phyloP scores from a whole-genome alignment of 2,113 vertebrate species.

The Trogon surrucura region DNA sequence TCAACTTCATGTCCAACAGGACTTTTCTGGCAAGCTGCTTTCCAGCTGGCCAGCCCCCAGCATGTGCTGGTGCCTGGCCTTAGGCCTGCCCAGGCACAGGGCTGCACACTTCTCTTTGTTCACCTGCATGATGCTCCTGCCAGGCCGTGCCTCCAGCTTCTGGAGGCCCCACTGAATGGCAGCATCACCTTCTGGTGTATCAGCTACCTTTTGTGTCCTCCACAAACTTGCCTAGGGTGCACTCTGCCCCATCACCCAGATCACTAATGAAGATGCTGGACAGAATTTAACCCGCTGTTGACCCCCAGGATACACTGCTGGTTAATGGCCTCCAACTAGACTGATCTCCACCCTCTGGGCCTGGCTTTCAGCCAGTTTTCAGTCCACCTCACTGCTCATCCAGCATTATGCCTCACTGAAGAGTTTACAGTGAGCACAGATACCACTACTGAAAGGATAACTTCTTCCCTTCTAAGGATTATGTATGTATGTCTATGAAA shows the following conservation, averaged over 20 bases:
- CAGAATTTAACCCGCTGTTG: not conserved
- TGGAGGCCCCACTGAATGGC: accelerated
- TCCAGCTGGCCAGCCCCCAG: not conserved
- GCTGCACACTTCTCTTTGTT: not conserved
- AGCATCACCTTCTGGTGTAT: accelerated
- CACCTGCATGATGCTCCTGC: not conserved
- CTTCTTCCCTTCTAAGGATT: not conserved
- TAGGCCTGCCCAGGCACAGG: not conserved
- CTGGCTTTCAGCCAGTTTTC: not conserved
- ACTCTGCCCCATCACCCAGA: not conserved
- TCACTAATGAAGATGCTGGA: not conserved
- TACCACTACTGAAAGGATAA: not conserved
- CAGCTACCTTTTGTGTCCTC: not conserved
- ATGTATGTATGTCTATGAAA: not conserved
- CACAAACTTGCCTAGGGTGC: too few species aligned
- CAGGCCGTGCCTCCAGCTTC: not conserved
- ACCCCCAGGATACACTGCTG: too few species aligned
- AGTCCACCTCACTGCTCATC: not conserved
- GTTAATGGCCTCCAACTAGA: not conserved
- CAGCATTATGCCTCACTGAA: not conserved
- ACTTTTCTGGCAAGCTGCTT: not conserved
- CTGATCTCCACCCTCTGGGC: not conserved
- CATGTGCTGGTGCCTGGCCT: accelerated
- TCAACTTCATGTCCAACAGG: not conserved
- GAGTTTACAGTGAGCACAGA: not conserved